Base-by-base conservation (phyloP, 2,113 vertebrate genomes). In the Desmodus rotundus region DNA sequence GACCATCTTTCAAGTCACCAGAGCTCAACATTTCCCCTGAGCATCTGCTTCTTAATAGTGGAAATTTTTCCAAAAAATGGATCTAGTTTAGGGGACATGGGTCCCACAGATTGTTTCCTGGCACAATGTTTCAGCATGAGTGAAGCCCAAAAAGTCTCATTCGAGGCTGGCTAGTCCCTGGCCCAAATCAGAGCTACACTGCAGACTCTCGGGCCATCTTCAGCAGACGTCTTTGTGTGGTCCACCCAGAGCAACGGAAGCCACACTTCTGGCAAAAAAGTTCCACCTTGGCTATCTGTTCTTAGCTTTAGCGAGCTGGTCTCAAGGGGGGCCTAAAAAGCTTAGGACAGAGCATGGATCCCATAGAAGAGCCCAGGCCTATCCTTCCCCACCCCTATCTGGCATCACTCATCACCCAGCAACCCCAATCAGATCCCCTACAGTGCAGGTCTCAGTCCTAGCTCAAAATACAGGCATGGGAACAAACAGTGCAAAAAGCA, bases 401-500 rank as follows among this genome's bases (percentile, higher is more conserved):
- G 63, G 56, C 19, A 50, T 41, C 47, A 74, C 47, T 41, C 65
- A 61, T 52, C 50, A 73, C 28, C 50, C 58, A 38, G 58, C n/a
- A 45, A 26, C 3, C 43, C 70, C 56, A 63, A n/a, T 14, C 15
- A 65, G 58, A 76, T n/a, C 70, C 63, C 85, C 81, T n/a, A 33
- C 14, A 45, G 67, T 3, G 0, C 50, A 91, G 70, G 31, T n/a
- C 72, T 77, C 73, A 58, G 33, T 56, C 67, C 81, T 68, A 80
- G 77, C 65, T 87, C 87, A 70, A 87, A 93, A 84, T 50, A 84
- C 36, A 92, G 63, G 85, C 10, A 68, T 36, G 58, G 76, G 88
- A 89, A 87, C 74, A 50, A 93, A 97, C 85, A 76, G 93, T 96
- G 96, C 95, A 97, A 96, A 97, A 96, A 95, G 95, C 58, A 61